phyloP scores from a whole-genome alignment of 2,888 invertebrate genomes.

The Netelia inedita region DNA sequence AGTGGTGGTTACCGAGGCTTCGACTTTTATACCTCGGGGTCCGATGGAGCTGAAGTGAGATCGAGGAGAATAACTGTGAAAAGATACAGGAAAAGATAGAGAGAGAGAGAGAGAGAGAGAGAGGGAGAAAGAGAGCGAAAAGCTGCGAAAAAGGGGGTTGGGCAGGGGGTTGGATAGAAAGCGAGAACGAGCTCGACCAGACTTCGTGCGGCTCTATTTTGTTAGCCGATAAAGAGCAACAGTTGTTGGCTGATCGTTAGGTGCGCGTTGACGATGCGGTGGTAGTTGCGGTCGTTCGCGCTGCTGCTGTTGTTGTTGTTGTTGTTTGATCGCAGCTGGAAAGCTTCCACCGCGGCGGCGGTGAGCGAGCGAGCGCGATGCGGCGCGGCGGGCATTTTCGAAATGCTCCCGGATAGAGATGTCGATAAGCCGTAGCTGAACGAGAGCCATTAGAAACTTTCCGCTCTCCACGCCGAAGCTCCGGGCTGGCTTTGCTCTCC shows the following conservation, averaged over 20 bases:
- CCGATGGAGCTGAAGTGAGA: slow-evolving; percentile 16
- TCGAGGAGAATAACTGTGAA: slow-evolving; percentile 1
- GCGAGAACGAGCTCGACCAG: slow-evolving; percentile 51
- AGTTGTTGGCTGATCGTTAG: slow-evolving; percentile 72
- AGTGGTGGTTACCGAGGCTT: slow-evolving; percentile 11
- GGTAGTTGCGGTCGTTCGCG: slow-evolving; percentile 60
- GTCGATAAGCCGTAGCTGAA: slow-evolving; percentile 69
- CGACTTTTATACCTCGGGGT: background rate
- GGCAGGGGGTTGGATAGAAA: slow-evolving; percentile 8
- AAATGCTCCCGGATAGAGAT: slow-evolving; percentile 59
- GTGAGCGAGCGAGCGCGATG: background rate
- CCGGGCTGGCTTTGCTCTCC: slow-evolving; percentile 27
- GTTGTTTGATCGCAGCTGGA: slow-evolving; percentile 59
- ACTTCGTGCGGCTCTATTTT: slow-evolving; percentile 60
- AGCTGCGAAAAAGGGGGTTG: background rate
- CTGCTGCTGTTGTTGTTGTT: slow-evolving; percentile 38
- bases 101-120: slow-evolving; percentile 20
- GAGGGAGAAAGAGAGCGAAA: slow-evolving; percentile 15
- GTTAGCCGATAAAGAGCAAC: slow-evolving; percentile 73
- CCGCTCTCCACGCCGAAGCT: slow-evolving; percentile 56
- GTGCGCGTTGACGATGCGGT: slow-evolving; percentile 57
- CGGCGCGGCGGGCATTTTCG: slow-evolving; percentile 12
- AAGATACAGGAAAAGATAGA: slow-evolving; percentile 10
- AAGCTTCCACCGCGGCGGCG: slow-evolving; percentile 9
- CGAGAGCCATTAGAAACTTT: slow-evolving; percentile 70